Percentiles rank a stretch among this genome's conserved stretches.
Conservation (phyloP, 53 echinoderm and acorn worm genomes). For the Holothuria scabra region DNA sequence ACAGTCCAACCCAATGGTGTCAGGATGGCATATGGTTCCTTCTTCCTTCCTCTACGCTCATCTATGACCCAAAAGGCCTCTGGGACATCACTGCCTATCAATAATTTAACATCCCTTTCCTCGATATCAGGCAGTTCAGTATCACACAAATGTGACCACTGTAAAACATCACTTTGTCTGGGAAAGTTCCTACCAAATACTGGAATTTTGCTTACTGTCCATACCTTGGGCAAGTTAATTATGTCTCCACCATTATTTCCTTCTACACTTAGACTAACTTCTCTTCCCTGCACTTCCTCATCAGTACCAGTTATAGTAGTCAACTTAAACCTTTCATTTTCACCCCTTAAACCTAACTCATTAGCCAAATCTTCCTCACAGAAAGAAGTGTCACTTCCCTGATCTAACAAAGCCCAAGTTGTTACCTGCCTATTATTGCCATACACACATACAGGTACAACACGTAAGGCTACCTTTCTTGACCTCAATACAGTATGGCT, state of each 20-base stretch:
- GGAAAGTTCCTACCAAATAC: conserved; percentile 42
- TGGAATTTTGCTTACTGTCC: conserved; percentile 45
- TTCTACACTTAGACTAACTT: neutral
- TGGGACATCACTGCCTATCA: conserved; percentile 67
- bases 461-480: conserved; percentile 4
- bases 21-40: conserved; percentile 63
- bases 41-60: conserved; percentile 52
- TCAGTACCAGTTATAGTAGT: neutral
- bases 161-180: conserved; percentile 27
- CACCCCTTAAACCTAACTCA: neutral
- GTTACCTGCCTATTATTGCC: conserved; percentile 14
- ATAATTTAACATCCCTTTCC: conserved; percentile 45
- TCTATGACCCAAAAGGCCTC: conserved; percentile 73
- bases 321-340: neutral
- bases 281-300: neutral
- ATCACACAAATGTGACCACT: conserved; percentile 45
- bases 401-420: conserved; percentile 11
- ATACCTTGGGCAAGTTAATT: no score
- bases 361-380: conserved; percentile 2
- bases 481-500: neutral
- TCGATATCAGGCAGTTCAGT: conserved; percentile 42
- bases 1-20: conserved; percentile 70
- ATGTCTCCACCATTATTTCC: neutral
- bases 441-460: conserved; percentile 2
- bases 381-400: conserved; percentile 10